A percentile compares a stretch with the other conserved stretches of the same genome.
Evolutionary conservation across 2,888 invertebrate genomes (phyloP).

Genomic region (Drosophila trichaetosa): DNA sequence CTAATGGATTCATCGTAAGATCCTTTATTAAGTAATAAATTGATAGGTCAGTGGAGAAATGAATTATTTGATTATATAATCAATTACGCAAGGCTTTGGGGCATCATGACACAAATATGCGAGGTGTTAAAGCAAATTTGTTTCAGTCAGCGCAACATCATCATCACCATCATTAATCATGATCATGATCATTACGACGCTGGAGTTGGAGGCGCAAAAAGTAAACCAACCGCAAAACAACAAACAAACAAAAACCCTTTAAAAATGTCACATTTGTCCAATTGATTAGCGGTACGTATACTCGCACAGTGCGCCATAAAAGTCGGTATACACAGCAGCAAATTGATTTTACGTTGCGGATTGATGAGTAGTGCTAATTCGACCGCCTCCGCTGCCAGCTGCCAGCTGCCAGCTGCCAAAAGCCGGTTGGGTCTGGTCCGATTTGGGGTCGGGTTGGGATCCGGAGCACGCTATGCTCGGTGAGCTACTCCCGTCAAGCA

Average conservation of each 20-base stretch:
- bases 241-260: conserved; percentile 19
- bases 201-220: conserved; percentile 43
- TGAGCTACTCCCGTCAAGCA: conserved; percentile 7
- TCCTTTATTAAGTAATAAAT: not conserved
- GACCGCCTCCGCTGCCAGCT: conserved; percentile 4
- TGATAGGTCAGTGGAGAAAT: not conserved
- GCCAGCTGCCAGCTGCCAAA: too few relatives aligned
- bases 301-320: conserved; percentile 62
- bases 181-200: conserved; percentile 4
- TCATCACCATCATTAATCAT: conserved; percentile 13
- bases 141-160: not conserved
- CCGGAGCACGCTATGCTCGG: conserved; percentile 14
- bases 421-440: conserved; percentile 39
- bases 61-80: not conserved
- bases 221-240: conserved; percentile 35
- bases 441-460: conserved; percentile 9
- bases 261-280: conserved; percentile 68
- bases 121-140: conserved; percentile 33
- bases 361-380: conserved; percentile 48
- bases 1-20: not conserved
- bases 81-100: not conserved
- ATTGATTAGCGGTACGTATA: conserved; percentile 65
- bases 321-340: conserved; percentile 59
- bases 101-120: not conserved
- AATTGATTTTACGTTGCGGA: conserved; percentile 65